phyloP scores from a whole-genome alignment of 1,140 invertebrate genomes.

The Oppia nitens region DNA sequence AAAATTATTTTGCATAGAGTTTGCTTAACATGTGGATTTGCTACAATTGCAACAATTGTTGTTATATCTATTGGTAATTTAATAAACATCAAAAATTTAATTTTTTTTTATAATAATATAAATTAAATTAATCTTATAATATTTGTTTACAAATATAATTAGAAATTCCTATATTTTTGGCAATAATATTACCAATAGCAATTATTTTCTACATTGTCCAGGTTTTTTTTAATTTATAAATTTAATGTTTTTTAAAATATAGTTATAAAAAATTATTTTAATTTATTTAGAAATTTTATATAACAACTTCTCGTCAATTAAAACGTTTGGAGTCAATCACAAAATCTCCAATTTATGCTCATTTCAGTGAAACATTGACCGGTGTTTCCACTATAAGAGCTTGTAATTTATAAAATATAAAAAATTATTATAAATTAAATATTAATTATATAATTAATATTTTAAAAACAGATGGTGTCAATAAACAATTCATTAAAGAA shows the following conservation, averaged over 20 bases:
- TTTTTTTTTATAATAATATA: too few species aligned
- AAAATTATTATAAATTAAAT: too few species aligned
- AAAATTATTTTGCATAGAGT: too few species aligned
- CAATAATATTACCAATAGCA: conserved; percentile 36
- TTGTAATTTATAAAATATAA: too few species aligned
- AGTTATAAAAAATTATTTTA: too few species aligned
- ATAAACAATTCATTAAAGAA: conserved; percentile 39
- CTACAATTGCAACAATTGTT: conserved; percentile 4
- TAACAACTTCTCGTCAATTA: conserved; percentile 6
- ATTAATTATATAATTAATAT: too few species aligned
- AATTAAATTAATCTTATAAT: background rate
- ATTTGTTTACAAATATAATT: too few species aligned
- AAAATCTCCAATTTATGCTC: conserved; percentile 37
- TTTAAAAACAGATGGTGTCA: too few species aligned
- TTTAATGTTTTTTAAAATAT: too few species aligned
- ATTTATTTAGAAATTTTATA: conserved; percentile 11
- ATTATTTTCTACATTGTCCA: conserved; percentile 39
- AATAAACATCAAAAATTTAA: background rate
- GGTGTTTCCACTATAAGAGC: conserved; percentile 40
- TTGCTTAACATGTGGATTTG: conserved; percentile 1
- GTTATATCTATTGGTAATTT: conserved; percentile 9
- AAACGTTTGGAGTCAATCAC: conserved; percentile 33
- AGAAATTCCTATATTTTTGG: conserved; percentile 37
- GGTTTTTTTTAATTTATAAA: conserved; percentile 26
- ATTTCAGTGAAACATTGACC: conserved; percentile 38